phyloP scores from a whole-genome alignment of 2,113 vertebrate species.

The Rhagologus leucostigma region DNA sequence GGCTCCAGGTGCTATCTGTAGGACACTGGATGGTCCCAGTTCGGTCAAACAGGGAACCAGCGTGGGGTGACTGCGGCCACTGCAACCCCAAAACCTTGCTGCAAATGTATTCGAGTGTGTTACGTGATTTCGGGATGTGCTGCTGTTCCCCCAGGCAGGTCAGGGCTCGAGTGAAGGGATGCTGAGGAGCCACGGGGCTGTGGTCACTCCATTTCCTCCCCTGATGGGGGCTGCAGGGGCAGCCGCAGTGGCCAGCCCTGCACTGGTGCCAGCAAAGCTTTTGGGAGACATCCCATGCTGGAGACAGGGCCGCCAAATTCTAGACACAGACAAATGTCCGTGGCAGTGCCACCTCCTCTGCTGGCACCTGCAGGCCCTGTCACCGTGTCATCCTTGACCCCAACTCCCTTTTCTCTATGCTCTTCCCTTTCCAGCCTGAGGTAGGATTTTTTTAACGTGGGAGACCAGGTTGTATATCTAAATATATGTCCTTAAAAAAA shows the following conservation, averaged over 20 bases:
- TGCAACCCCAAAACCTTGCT: not conserved
- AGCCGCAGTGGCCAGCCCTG: rapidly evolving
- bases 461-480: constrained; percentile 61
- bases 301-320: not conserved
- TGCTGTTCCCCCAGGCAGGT: rapidly evolving
- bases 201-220: not conserved
- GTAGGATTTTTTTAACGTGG: not conserved
- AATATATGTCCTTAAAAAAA: constrained; percentile 46
- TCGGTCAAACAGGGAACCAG: not conserved
- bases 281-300: rapidly evolving
- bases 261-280: not conserved
- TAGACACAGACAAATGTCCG: not conserved
- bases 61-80: rapidly evolving
- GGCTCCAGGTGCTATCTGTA: not conserved
- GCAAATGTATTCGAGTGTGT: rapidly evolving
- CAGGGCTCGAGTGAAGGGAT: not conserved
- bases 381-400: not conserved
- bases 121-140: rapidly evolving
- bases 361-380: not conserved
- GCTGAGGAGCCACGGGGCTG: rapidly evolving
- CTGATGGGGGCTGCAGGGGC: rapidly evolving
- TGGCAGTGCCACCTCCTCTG: not conserved
- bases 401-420: not conserved
- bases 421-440: not conserved
- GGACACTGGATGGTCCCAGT: not conserved